These are phyloP conservation scores for Echinarachnius parma DNA, from an alignment of 53 echinoderm and acorn worm species.

Conservation along the genomic window DNA sequence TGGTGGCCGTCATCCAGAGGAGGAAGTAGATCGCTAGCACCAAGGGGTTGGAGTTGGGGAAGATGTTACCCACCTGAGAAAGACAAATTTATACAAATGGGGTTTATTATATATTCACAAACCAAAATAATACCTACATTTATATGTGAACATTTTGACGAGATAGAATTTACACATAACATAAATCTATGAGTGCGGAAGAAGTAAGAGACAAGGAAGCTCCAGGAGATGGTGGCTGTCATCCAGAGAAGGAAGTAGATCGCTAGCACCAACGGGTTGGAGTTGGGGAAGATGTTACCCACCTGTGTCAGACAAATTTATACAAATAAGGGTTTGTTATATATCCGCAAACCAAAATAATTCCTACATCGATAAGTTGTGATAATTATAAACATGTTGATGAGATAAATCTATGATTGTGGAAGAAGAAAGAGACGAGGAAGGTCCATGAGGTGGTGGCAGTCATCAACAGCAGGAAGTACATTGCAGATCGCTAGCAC, in stretches of 20 bases:
- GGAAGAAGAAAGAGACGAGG: constrained; percentile 85
- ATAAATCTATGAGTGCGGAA: too few relatives aligned
- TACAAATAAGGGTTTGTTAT: too few relatives aligned
- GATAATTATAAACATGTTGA: too few relatives aligned
- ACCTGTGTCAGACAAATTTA: too few relatives aligned
- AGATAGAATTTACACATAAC: too few relatives aligned
- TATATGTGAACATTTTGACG: too few relatives aligned
- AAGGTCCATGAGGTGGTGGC: constrained; percentile 84
- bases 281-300: constrained; percentile 72
- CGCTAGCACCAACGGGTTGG: constrained; percentile 47
- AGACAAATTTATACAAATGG: too few relatives aligned
- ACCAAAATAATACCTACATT: too few relatives aligned
- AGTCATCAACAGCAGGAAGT: constrained; percentile 78
- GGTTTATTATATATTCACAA: too few relatives aligned
- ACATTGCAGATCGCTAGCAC: constrained; percentile 66
- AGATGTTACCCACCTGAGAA: constrained; percentile 77
- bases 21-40: constrained; percentile 71
- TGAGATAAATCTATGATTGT: too few relatives aligned
- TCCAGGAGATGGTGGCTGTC: constrained; percentile 74
- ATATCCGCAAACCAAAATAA: too few relatives aligned
- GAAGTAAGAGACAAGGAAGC: constrained; percentile 83
- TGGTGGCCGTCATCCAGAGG: constrained; percentile 77
- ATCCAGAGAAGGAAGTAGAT: constrained; percentile 85
- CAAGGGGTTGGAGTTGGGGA: constrained; percentile 53
- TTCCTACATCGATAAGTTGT: too few relatives aligned